phyloP scores from a whole-genome alignment of 2,888 invertebrate genomes.

The Troides oblongomaculatus region DNA sequence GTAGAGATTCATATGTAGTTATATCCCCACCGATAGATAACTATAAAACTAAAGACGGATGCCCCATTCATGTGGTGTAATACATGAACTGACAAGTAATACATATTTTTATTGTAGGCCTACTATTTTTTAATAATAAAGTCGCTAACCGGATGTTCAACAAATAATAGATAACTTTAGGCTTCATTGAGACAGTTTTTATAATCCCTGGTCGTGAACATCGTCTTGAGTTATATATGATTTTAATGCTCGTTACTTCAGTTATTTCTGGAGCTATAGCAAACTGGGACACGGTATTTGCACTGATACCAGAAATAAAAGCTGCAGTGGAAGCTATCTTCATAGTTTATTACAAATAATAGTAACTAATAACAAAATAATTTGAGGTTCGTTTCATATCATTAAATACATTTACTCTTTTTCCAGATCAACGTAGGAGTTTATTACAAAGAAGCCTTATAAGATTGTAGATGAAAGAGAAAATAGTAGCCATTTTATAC shows the following conservation, averaged over 20 bases:
- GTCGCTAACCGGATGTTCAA: too few species aligned
- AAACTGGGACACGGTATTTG: too few species aligned
- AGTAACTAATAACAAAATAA: background rate
- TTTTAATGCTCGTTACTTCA: too few species aligned
- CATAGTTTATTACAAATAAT: too few species aligned
- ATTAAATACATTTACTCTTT: constrained; percentile 39
- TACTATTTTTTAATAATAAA: background rate
- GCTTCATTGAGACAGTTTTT: too few species aligned
- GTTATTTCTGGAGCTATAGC: too few species aligned
- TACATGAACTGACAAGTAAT: constrained; percentile 71
- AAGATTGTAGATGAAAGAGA: constrained; percentile 67
- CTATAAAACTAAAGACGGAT: constrained; percentile 64
- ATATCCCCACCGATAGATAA: constrained; percentile 70
- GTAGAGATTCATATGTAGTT: constrained; percentile 74
- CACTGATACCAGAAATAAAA: too few species aligned
- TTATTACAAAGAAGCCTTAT: constrained; percentile 79
- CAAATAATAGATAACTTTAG: too few species aligned
- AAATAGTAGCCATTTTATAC: constrained; percentile 72
- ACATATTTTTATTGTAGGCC: constrained; percentile 32
- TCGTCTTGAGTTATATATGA: too few species aligned
- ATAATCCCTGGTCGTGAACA: too few species aligned
- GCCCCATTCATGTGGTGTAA: constrained; percentile 76
- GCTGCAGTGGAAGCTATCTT: too few species aligned
- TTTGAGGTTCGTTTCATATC: background rate
- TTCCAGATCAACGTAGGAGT: constrained; percentile 79